Conservation (phyloP, 1,140 invertebrate species). For the Cyclina sinensis region DNA sequence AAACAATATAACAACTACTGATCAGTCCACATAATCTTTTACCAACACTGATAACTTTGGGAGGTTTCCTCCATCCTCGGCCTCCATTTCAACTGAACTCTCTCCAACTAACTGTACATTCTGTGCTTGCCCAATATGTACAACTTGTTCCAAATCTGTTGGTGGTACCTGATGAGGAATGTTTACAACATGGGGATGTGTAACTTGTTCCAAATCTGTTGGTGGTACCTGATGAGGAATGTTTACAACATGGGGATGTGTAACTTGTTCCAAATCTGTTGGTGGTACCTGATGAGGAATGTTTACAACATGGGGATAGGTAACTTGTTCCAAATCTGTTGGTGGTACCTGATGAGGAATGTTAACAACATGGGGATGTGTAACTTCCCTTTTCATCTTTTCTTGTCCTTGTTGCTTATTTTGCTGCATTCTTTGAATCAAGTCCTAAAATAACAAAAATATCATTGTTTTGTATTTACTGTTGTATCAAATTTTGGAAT, state of each 20-base stretch:
- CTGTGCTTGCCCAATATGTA: background rate
- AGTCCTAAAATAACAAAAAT: background rate
- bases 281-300: too few relatives aligned
- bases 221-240: too few relatives aligned
- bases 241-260: too few relatives aligned
- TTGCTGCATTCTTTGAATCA: background rate
- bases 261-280: too few relatives aligned
- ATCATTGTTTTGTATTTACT: too few relatives aligned
- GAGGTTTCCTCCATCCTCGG: background rate
- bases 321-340: too few relatives aligned
- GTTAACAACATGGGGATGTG: too few relatives aligned
- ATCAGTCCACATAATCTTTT: slow-evolving; percentile 18
- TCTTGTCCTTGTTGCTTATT: background rate
- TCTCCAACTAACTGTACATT: background rate
- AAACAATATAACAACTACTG: too few relatives aligned
- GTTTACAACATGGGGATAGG: too few relatives aligned
- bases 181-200: background rate
- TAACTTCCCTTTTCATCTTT: background rate
- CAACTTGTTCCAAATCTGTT: background rate
- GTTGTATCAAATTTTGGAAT: too few relatives aligned
- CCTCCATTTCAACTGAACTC: background rate
- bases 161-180: background rate
- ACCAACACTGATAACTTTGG: background rate
- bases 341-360: too few relatives aligned
- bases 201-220: too few relatives aligned